Base-by-base conservation (phyloP, 2,113 vertebrate species). In the Procapra przewalskii region DNA sequence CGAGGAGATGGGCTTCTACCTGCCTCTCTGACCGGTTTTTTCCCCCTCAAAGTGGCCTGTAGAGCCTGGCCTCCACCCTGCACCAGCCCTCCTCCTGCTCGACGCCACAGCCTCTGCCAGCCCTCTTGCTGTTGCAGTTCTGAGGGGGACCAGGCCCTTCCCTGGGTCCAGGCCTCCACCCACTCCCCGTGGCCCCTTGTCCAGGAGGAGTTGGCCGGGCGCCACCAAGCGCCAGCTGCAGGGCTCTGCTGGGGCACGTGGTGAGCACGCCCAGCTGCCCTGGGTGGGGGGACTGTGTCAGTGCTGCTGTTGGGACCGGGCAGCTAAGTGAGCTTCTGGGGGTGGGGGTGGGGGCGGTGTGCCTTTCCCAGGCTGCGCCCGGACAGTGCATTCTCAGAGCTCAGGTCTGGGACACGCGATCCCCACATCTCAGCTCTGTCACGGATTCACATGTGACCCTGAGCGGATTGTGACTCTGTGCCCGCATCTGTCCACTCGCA, bases 401-500 rank as follows among this genome's bases (percentile, higher is more conserved):
- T 84, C 3, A 19, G 52, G 45, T 13, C 50, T 5, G 27, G 64
- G 43, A 91, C 79, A 33, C 3, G 11, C 21, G 48, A 29, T 29
- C 36, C 52, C 48, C 3, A 1, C 7, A 54, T 54, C 88, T 59
- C 4, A 9, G 11, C 11, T 50, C 55, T 85, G 31, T 84, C 17
- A 5, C 16, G 25, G 25, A 77, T 7, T 40, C 43, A 14, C 71
- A 80, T 2, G 19, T 62, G n/a, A 27, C 48, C 25, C 17, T 8
- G 43, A 60, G 71, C 5, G 29, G 59, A 16, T 40, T 2, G 0
- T 6, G 16, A 6, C 59, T 12, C 80, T 33, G 17, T n/a, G 43
- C 1, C 13, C 0, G 45, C 6, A 0, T 36, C 2, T 45, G 50
- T 45, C 62, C 55, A 17, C 25, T 3, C 12, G 36, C 21, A 19